A percentile compares a stretch with the other conserved stretches of the same genome.
Conservation (phyloP, 2,888 invertebrate genomes). For the Atrina japonica region DNA sequence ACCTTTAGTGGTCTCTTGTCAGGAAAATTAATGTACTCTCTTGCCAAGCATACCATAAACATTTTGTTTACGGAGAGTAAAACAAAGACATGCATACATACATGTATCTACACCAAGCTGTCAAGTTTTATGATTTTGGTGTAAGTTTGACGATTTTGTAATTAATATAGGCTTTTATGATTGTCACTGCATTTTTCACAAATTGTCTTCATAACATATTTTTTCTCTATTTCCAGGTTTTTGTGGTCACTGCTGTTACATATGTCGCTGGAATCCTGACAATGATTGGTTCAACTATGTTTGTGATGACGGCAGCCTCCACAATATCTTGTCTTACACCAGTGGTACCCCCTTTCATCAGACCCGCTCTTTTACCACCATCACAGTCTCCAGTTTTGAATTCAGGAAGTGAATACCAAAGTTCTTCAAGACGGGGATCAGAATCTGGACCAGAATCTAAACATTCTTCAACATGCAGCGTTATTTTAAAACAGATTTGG, state of each 20-base stretch:
- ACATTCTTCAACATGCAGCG: neutral
- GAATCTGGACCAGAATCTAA: neutral
- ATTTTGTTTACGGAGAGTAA: too few relatives aligned
- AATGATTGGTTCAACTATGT: conserved; percentile 84
- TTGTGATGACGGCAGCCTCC: conserved; percentile 62
- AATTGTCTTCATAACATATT: neutral
- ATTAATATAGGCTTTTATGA: too few relatives aligned
- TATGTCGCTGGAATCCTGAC: conserved; percentile 85
- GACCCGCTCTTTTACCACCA: neutral
- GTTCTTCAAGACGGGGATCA: neutral
- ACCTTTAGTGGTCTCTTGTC: too few relatives aligned
- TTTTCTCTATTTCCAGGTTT: conserved; percentile 78
- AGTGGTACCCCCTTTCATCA: neutral
- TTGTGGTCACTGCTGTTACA: conserved; percentile 84
- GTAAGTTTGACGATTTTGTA: too few relatives aligned
- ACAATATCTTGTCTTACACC: conserved; percentile 34
- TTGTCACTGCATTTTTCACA: neutral
- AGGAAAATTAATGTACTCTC: too few relatives aligned
- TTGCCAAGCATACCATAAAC: too few relatives aligned
- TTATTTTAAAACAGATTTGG: neutral
- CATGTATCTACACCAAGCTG: too few relatives aligned
- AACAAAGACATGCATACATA: too few relatives aligned
- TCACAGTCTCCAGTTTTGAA: neutral
- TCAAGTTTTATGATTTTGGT: too few relatives aligned
- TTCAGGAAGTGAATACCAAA: neutral